A percentile compares a stretch with the other conserved stretches of the same genome.
phyloP scores from a whole-genome alignment of 53 echinoderm and acorn worm species.

The Temnopleurus reevesii region DNA sequence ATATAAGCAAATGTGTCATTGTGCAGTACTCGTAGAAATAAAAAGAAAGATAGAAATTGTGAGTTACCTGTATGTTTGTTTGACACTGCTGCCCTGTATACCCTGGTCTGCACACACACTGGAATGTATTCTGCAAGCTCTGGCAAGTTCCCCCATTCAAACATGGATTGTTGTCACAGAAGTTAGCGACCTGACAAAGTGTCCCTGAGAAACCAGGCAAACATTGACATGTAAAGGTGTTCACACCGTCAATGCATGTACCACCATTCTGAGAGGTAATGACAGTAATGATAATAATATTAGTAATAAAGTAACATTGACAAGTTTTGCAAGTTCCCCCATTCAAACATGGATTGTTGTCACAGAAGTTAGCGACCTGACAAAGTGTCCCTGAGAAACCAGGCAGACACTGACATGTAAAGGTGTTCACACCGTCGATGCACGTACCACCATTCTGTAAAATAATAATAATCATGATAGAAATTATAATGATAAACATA shows the following conservation, averaged over 20 bases:
- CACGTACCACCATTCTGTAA: too few relatives aligned
- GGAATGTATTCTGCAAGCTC: neutral
- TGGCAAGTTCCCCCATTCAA: slow-evolving; percentile 74
- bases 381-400: too few relatives aligned
- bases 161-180: slow-evolving; percentile 65
- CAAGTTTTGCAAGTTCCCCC: too few relatives aligned
- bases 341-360: too few relatives aligned
- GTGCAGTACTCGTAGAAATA: neutral
- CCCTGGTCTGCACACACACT: slow-evolving; percentile 12
- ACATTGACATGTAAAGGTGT: slow-evolving; percentile 47
- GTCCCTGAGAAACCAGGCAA: neutral
- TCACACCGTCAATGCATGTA: slow-evolving; percentile 16
- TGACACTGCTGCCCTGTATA: slow-evolving; percentile 34
- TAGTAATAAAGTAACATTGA: too few relatives aligned
- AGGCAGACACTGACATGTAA: too few relatives aligned
- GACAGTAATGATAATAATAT: neutral
- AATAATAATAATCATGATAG: too few relatives aligned
- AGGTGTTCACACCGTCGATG: too few relatives aligned
- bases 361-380: too few relatives aligned
- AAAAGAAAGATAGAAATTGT: neutral
- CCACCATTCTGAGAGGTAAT: slow-evolving; percentile 11
- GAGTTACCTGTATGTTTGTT: slow-evolving; percentile 11
- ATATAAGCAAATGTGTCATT: too few relatives aligned
- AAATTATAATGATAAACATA: too few relatives aligned
- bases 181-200: slow-evolving; percentile 18